Evolutionary conservation across 1,140 invertebrate genomes (phyloP), one percentile per base, ranked within the genome.

Genomic region (Drosophila mayri): DNA sequence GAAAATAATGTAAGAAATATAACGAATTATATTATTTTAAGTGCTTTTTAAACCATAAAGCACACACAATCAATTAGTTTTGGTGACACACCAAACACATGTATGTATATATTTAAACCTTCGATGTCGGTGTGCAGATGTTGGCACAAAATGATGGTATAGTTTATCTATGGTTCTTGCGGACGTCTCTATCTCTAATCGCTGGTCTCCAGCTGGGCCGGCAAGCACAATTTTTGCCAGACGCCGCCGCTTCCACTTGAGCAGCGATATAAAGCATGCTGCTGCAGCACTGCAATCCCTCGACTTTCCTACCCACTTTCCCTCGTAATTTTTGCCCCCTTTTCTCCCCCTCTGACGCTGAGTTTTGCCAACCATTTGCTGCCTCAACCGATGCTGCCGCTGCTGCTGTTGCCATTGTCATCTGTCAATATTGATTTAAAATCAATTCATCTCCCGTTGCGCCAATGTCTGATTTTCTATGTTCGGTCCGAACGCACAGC

Each of bases 381-480:
- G 49, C 37, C 46, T 38, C 41, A 44, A 66, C 35, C 44, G 50
- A 41, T 47, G 67, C 62, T 57, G 41, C 37, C 28, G 22, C 11
- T 30, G 49, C 16, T 59, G 70, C 50, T 62, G 68, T 57, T 67
- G 66, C 38, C 76, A 78, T 72, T 87, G 84, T 87, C 84, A 81
- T 77, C 84, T 88, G 84, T 88, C 84, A 88, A 88, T 88, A 88
- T 90, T 90, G 76, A 88, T 88, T 88, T 84, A 81, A 90, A 88
- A 88, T 90, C 84, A 88, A 88, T 90, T 88, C 85, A 90, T 90
- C 84, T 87, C 76, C 84, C 84, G 76, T 54, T 87, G 84, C 61
- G 80, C 40, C 58, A 75, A 61, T 61, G 77, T 67, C 67, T 83
- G 84, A 88, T 88, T 87, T 87, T 35, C 41, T 47, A 68, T 43